Base-by-base conservation (phyloP, 2,888 invertebrate species). In the Tinea trinotella region DNA sequence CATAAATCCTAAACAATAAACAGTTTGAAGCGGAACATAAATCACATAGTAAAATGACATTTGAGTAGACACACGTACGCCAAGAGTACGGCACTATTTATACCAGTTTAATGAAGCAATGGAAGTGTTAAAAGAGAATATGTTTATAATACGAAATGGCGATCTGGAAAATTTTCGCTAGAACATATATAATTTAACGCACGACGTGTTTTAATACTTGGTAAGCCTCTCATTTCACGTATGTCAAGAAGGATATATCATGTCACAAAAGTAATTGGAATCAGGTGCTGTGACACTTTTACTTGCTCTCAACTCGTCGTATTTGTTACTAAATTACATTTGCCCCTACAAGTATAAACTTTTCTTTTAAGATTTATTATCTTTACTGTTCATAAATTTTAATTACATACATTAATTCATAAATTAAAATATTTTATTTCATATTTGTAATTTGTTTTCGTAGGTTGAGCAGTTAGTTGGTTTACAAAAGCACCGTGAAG, bases 221-320 rank as follows among this genome's bases (percentile, higher is more conserved):
- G 58, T 60, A 61, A 62, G 61, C 61, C 58, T 30, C 54, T 57
- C 53, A 54, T 24, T 56, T 57, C 55, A 52, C 54, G 36, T 56
- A 54, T 52, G 54, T 19, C 53, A 54, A 17, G 46, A 54, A 40
- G 44, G 54, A 50, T 50, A 50, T 50, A 50, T 50, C 50, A 50
- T 50, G 50, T 50, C 50, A 50, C 13, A 58, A 59, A 58, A 57
- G 60, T 64, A 66, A 66, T 65, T 64, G 62, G 63, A 65, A 63
- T 55, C 24, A 48, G 48, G 60, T 59, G 59, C 53, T 58, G 46
- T 54, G 61, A 60, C 63, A 57, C 54, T 57, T 65, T 64, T 62
- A 48, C 48, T 48, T 48, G 7, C 48, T 48, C 40, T 40, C 13
- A 13, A 15, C 40, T n/a, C 40, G 13, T 40, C 40, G 13, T 12